A percentile compares a stretch with the other conserved stretches of the same genome.
Evolutionary conservation across 1,140 invertebrate genomes (phyloP).

Genomic region (Drosophila oshimai): DNA sequence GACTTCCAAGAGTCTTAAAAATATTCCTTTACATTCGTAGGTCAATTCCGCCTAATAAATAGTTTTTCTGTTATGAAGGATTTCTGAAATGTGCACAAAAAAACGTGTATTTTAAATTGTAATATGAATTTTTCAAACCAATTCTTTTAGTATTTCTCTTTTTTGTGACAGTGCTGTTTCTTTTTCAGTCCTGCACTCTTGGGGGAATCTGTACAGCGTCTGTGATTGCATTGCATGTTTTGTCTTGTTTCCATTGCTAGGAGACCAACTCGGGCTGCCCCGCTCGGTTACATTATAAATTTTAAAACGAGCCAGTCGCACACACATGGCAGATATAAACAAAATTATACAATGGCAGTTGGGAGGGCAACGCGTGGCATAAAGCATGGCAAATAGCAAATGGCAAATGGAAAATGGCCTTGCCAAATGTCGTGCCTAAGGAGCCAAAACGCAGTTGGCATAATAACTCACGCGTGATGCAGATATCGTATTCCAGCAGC

Average conservation of each 20-base stretch:
- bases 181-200: constrained; percentile 33
- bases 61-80: no score
- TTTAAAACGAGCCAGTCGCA: constrained; percentile 66
- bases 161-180: constrained; percentile 14
- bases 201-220: constrained; percentile 67
- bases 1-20: no score
- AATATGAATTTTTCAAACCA: not conserved
- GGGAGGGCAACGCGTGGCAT: constrained; percentile 10
- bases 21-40: no score
- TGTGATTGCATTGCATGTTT: constrained; percentile 78
- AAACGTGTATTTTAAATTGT: no score
- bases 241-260: constrained; percentile 38
- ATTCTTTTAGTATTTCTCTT: not conserved
- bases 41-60: no score
- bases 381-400: constrained; percentile 66
- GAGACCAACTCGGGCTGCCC: constrained; percentile 34
- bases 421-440: constrained; percentile 76
- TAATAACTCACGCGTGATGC: constrained; percentile 73
- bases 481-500: constrained; percentile 46
- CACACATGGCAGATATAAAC: constrained; percentile 54
- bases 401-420: no score
- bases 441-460: constrained; percentile 73
- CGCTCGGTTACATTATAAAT: constrained; percentile 72
- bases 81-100: no score
- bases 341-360: constrained; percentile 58